A percentile compares a stretch with the other conserved stretches of the same genome.
These are phyloP conservation scores for Galemys pyrenaicus DNA, from an alignment of 2,113 vertebrate species.

Conservation along the genomic window DNA sequence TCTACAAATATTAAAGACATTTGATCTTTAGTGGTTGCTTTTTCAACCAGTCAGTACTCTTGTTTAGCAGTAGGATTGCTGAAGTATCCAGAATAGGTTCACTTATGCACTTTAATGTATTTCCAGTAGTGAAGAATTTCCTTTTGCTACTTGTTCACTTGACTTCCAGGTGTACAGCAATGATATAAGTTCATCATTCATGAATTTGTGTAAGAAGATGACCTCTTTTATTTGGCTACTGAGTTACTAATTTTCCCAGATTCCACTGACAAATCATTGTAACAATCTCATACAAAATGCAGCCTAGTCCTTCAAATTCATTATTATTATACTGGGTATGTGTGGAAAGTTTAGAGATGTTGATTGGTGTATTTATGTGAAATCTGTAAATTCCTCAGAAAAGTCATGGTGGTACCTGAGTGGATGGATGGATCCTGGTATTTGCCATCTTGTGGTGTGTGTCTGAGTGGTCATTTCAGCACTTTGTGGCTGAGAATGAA, in stretches of 20 bases:
- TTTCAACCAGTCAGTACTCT: not conserved
- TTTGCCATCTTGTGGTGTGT: not conserved
- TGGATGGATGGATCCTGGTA: not conserved
- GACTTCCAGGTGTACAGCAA: not conserved
- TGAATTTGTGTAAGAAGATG: not conserved
- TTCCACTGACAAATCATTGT: not conserved
- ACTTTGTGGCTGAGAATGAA: not conserved
- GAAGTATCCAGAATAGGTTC: not conserved
- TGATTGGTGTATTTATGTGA: not conserved
- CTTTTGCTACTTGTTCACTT: not conserved
- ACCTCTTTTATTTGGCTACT: not conserved
- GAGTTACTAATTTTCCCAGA: not conserved
- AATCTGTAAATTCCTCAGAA: not conserved
- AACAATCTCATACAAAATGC: not conserved
- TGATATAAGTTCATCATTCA: not conserved
- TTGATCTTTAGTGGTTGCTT: not conserved
- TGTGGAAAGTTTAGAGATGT: not conserved
- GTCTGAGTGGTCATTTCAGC: conserved; percentile 8
- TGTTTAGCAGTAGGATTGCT: not conserved
- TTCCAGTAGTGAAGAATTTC: not conserved
- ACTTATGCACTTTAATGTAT: not conserved
- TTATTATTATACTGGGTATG: not conserved
- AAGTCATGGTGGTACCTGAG: not conserved
- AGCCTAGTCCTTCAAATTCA: not conserved
- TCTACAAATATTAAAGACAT: not conserved